Conservation (phyloP, 1,140 invertebrate genomes). For the Artemia franciscana region DNA sequence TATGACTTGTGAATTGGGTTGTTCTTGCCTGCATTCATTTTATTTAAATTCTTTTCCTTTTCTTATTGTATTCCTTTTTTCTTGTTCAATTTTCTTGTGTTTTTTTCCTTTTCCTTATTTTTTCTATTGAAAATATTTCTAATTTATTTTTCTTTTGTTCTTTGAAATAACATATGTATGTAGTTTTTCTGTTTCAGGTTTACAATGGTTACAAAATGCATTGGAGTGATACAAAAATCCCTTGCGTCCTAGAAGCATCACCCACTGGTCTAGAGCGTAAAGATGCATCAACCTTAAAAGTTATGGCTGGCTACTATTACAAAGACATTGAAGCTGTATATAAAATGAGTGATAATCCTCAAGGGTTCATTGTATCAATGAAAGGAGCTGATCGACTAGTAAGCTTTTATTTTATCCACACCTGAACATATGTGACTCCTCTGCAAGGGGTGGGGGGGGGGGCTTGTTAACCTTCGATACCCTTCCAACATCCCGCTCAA, state of each 20-base stretch:
- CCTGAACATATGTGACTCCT: too few relatives aligned
- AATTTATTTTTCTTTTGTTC: conserved; percentile 12
- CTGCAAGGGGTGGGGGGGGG: too few relatives aligned
- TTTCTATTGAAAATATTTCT: neutral
- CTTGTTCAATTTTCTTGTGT: neutral
- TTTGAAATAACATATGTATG: conserved; percentile 5
- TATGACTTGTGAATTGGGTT: too few relatives aligned
- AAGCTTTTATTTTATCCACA: conserved; percentile 17
- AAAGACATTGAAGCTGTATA: conserved; percentile 68
- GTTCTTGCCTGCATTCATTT: too few relatives aligned
- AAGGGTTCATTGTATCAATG: conserved; percentile 13
- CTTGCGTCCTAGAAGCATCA: conserved; percentile 67
- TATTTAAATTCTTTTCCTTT: too few relatives aligned
- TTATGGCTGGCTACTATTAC: conserved; percentile 69
- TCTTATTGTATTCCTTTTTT: too few relatives aligned
- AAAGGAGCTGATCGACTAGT: conserved; percentile 14
- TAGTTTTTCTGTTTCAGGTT: conserved; percentile 30
- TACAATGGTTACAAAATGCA: conserved; percentile 82
- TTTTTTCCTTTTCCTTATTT: neutral
- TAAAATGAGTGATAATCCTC: conserved; percentile 34
- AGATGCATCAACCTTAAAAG: conserved; percentile 51
- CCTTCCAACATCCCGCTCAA: too few relatives aligned
- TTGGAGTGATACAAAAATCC: conserved; percentile 73
- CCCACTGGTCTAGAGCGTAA: conserved; percentile 70
- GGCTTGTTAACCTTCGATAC: too few relatives aligned